phyloP scores from a whole-genome alignment of 2,113 vertebrate genomes.

The Athene noctua region DNA sequence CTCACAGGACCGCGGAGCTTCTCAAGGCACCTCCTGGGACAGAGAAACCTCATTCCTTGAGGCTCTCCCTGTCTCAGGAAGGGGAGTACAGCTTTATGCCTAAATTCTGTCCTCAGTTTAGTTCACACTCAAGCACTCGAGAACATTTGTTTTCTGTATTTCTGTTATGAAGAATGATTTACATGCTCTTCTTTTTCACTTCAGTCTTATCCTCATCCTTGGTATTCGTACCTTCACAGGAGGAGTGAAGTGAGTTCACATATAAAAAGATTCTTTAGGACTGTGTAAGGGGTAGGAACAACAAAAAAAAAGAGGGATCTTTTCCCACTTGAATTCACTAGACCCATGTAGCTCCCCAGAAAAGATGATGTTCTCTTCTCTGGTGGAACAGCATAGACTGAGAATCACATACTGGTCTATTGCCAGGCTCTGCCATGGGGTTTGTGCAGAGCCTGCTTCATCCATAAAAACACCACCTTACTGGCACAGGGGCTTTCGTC shows the following conservation, averaged over 20 bases:
- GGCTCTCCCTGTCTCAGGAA: neutral
- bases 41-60: neutral
- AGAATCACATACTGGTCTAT: rapidly evolving
- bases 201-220: neutral
- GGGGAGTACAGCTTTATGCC: neutral
- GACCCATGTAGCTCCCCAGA: neutral
- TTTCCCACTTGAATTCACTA: neutral
- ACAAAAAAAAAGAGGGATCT: rapidly evolving
- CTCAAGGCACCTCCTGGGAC: neutral
- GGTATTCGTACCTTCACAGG: neutral
- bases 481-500: neutral
- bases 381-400: neutral
- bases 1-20: neutral
- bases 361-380: neutral
- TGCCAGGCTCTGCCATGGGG: neutral
- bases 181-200: neutral
- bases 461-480: neutral
- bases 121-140: neutral
- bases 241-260: neutral
- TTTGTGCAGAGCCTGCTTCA: neutral
- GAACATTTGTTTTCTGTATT: neutral
- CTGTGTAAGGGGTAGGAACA: neutral
- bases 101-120: neutral
- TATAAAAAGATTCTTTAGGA: neutral
- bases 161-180: neutral